phyloP scores from a whole-genome alignment of 2,797 vertebrate genomes.

The Emys orbicularis region DNA sequence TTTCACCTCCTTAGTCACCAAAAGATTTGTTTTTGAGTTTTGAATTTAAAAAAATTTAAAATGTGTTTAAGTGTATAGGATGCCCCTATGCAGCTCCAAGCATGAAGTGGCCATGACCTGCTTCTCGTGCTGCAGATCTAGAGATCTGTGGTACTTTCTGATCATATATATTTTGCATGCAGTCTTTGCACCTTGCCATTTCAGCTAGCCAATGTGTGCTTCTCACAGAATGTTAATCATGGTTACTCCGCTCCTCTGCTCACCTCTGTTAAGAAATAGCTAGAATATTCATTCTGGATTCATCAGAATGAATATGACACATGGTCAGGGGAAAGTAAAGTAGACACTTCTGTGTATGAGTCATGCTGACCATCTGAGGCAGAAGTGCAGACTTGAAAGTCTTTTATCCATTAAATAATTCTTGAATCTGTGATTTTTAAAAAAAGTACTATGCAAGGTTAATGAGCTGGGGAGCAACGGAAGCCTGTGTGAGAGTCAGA shows the following conservation, averaged over 20 bases:
- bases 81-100: background rate
- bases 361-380: background rate
- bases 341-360: background rate
- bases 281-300: constrained; percentile 2
- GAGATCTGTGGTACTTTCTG: background rate
- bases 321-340: background rate
- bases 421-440: background rate
- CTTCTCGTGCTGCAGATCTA: background rate
- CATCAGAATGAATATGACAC: background rate
- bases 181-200: background rate
- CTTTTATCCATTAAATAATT: background rate
- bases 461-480: background rate
- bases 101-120: background rate
- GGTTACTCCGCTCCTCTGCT: background rate
- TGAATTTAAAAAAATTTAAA: background rate
- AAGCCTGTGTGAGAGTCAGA: background rate
- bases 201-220: background rate
- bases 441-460: background rate
- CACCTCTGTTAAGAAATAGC: background rate
- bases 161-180: background rate
- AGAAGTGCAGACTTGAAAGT: constrained; percentile 19
- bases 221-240: background rate
- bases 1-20: background rate
- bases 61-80: background rate
- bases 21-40: background rate